Evolutionary conservation across 2,113 vertebrate species (phyloP), one percentile per base, ranked within the genome.

Genomic region (Ahaetulla prasina): DNA sequence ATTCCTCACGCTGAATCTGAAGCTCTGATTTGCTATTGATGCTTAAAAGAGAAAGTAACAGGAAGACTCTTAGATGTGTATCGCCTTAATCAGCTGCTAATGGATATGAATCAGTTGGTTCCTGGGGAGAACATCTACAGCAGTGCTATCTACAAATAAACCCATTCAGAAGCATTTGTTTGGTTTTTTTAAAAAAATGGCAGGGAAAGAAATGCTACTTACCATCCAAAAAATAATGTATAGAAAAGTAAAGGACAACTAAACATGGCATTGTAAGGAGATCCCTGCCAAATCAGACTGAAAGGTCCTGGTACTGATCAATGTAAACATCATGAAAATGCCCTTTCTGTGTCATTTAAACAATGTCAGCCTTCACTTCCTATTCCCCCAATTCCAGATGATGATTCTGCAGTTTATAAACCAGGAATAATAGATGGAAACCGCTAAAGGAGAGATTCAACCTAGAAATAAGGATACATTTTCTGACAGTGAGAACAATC

Each of bases 1-100:
- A 93, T 89, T 95, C 84, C n/a, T 95, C 95, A 94, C 93, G 89
- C 88, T 93, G 84, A 95, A 94, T 96, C 45, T 60, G 74, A 85
- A 85, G 57, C 27, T 22, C 88, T 89, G 92, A 50, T 88, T 97
- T 96, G 93, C 94, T 97, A 87, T 95, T 96, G 97, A 96, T 94
- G 95, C 94, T 95, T 96, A 87, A 94, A 80, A 96, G 87, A 92
- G 74, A 30, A 96, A 91, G 45, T 92, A 96, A 84, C 84, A 91
- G 94, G 94, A 96, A 97, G 18, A 85, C 55, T 91, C 30, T 25
- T 87, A 89, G 92, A 94, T 93, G 93, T 96, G 95, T 95, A 94
- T 93, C 80, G 50, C 10, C 92, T 90, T 95, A 95, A 89, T 93
- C 93, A 43, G 74, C 74, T 94, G 93, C 93, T 89, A 96, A 96